Conservation (phyloP, 2,888 invertebrate species). For the Bellardia bayeri region DNA sequence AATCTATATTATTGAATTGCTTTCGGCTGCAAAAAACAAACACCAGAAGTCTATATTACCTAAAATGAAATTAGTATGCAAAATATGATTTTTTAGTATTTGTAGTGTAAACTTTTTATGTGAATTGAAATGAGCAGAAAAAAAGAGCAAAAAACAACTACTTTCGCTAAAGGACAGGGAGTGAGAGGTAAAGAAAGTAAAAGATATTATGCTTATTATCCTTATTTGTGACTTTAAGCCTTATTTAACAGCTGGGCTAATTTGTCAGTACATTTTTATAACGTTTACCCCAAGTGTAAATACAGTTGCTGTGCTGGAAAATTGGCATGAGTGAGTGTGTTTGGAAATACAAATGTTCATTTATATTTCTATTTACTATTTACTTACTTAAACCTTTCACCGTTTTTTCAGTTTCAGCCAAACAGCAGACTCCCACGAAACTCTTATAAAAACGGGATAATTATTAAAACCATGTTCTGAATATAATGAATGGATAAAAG, state of each 20-base stretch:
- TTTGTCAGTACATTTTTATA: slow-evolving; percentile 37
- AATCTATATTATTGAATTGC: slow-evolving; percentile 4
- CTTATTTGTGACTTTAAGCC: slow-evolving; percentile 46
- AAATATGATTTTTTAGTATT: slow-evolving; percentile 11
- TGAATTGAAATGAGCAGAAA: not conserved
- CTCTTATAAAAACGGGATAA: slow-evolving; percentile 11
- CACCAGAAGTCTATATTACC: not conserved
- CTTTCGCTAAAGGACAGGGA: no score
- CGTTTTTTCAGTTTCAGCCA: not conserved
- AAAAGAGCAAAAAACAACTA: not conserved
- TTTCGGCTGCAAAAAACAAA: not conserved
- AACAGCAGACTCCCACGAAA: not conserved
- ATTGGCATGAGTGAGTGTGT: not conserved
- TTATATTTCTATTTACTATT: slow-evolving; percentile 16
- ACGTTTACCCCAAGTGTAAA: slow-evolving; percentile 14
- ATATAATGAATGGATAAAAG: slow-evolving; percentile 32
- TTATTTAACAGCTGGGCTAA: slow-evolving; percentile 53
- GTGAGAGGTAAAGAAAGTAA: not conserved
- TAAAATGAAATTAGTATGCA: slow-evolving; percentile 24
- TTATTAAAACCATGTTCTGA: slow-evolving; percentile 38
- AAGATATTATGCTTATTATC: slow-evolving; percentile 45
- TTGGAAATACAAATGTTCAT: not conserved
- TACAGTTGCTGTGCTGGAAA: not conserved
- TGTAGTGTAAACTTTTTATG: slow-evolving; percentile 4
- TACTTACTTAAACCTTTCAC: not conserved